Evolutionary conservation across 2,113 vertebrate species (phyloP).

Genomic region (Hyaena hyaena): DNA sequence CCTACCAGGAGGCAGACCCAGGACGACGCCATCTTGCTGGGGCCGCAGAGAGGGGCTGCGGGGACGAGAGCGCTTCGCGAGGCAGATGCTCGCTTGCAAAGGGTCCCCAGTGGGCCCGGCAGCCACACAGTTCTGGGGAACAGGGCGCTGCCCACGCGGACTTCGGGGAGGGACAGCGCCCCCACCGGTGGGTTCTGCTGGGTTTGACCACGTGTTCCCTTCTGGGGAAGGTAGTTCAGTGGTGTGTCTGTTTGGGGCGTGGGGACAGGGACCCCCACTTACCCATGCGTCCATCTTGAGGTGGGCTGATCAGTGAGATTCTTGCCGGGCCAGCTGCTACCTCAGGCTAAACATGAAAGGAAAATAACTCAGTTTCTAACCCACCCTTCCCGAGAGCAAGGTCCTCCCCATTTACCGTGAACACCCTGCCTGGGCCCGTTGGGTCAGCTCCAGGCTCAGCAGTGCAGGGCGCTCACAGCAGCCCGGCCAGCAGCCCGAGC

Average conservation of each 20-base stretch:
- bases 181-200: neutral
- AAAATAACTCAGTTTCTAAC: neutral
- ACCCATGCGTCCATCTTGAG: slow-evolving; percentile 91
- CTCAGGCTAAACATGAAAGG: slow-evolving; percentile 83
- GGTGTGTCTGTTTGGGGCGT: no score
- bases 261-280: slow-evolving; percentile 52
- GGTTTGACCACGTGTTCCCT: neutral
- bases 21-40: neutral
- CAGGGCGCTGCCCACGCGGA: neutral
- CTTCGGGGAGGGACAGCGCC: neutral
- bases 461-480: neutral
- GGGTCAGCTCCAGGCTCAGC: no score
- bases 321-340: slow-evolving; percentile 80
- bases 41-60: no score
- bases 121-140: neutral
- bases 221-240: neutral
- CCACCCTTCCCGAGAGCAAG: neutral
- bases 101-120: neutral
- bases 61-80: accelerated
- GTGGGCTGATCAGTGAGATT: slow-evolving; percentile 90
- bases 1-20: neutral
- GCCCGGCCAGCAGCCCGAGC: no score
- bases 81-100: no score
- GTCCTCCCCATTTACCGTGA: accelerated
- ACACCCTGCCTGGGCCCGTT: accelerated